Base-by-base conservation (phyloP, 53 echinoderm and acorn worm genomes). In the Astropecten irregularis region DNA sequence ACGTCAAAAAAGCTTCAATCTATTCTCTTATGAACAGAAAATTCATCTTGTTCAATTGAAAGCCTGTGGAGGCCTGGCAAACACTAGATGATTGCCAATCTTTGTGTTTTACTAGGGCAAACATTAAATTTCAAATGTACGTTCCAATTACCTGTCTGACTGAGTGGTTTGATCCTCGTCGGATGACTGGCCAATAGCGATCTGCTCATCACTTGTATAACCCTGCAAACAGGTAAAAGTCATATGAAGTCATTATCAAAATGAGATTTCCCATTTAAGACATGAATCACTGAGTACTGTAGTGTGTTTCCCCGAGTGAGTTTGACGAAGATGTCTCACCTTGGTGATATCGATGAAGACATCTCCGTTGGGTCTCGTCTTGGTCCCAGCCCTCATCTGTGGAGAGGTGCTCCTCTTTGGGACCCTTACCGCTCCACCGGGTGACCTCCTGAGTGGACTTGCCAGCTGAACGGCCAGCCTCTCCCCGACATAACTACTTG, bases 131-230 rank as follows among this genome's bases (percentile, higher is more conserved):
- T n/a, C n/a, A n/a, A n/a, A n/a, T n/a, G n/a, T n/a, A n/a, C n/a
- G n/a, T n/a, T n/a, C n/a, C n/a, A n/a, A 19, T 46, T 90, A 90
- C 71, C 68, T 89, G 34, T 92, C 92, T 37, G 83, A 59, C 60
- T 85, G 89, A 19, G 91, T 63, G 15, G 89, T 95, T 4, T 73
- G 87, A 34, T 92, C 94, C 36, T 92, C 94, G 53, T 95, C 95
- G 29, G 92, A 92, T 71, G 95, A 92, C 85, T 95, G 89, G 55
- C 71, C 77, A 44, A 67, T 55, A 10, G 42, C 81, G 26, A 59
- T 87, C 21, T 89, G 90, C 49, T 95, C 95, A 53, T 92, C 95
- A 74, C 92, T 95, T 13, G 92, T 89, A 51, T 84, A 92, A 15
- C 73, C 67, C 27, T 40, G 81, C n/a, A 58, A 79, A 48, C 49